Evolutionary conservation across 2,113 vertebrate genomes (phyloP).

Genomic region (Phaethornis superciliosus): DNA sequence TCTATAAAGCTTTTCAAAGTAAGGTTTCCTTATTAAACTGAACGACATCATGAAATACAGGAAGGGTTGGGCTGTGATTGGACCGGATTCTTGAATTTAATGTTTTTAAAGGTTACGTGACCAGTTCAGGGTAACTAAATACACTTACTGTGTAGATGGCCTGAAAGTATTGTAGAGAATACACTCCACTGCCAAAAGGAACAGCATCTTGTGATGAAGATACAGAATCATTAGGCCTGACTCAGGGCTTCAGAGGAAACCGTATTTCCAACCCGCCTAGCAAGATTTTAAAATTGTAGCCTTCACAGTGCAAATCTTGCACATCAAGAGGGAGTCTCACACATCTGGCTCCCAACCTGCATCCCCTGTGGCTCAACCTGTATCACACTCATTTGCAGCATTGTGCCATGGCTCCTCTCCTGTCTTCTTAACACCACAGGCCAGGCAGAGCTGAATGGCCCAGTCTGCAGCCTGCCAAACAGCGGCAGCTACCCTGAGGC

Average conservation of each 20-base stretch:
- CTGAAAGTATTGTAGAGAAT: neutral
- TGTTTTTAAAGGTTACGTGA: slow-evolving; percentile 29
- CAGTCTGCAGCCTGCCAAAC: neutral
- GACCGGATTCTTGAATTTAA: slow-evolving; percentile 2
- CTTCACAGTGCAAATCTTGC: slow-evolving; percentile 14
- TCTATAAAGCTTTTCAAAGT: slow-evolving; percentile 29
- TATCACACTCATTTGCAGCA: neutral
- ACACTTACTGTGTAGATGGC: neutral
- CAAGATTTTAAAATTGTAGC: neutral
- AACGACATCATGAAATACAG: slow-evolving; percentile 8
- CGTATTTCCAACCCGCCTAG: slow-evolving; percentile 21
- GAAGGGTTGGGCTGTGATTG: slow-evolving; percentile 43
- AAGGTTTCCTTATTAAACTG: slow-evolving; percentile 10
- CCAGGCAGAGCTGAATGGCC: neutral
- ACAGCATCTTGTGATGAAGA: neutral
- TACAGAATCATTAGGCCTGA: slow-evolving; percentile 36
- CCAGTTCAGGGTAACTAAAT: slow-evolving; percentile 2
- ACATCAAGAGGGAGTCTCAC: slow-evolving; percentile 7
- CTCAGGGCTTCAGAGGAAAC: slow-evolving; percentile 3
- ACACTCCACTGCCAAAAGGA: neutral
- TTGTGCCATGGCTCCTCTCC: neutral
- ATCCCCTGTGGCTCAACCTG: neutral
- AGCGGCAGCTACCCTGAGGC: neutral
- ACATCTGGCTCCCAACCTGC: neutral
- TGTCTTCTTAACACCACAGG: neutral